phyloP scores from a whole-genome alignment of 2,113 vertebrate genomes.

The Panthera tigris region DNA sequence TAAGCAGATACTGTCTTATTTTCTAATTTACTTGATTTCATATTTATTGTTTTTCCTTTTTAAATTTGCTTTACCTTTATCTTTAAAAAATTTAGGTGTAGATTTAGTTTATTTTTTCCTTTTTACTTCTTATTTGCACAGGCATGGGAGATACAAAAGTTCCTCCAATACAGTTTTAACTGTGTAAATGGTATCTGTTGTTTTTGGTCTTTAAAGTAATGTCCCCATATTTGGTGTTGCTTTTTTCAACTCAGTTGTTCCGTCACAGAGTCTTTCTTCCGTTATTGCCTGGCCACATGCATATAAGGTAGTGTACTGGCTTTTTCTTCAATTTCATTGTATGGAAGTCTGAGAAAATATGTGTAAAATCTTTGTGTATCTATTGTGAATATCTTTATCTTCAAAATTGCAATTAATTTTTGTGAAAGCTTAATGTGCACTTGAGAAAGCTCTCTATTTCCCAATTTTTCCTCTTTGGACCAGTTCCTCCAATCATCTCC shows the following conservation, averaged over 20 bases:
- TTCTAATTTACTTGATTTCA: not conserved
- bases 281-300: not conserved
- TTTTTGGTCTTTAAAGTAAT: not conserved
- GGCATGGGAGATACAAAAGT: not conserved
- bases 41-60: not conserved
- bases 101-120: not conserved
- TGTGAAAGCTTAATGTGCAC: not conserved
- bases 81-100: not conserved
- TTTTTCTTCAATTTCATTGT: not conserved
- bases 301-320: no score
- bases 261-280: not conserved
- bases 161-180: not conserved
- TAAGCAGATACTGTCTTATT: not conserved
- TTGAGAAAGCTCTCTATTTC: not conserved
- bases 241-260: not conserved
- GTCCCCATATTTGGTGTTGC: not conserved
- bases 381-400: conserved; percentile 20
- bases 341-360: not conserved
- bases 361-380: not conserved
- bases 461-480: not conserved
- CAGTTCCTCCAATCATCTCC: not conserved
- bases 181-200: not conserved
- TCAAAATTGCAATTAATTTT: conserved; percentile 34
- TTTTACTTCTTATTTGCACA: conserved; percentile 15
- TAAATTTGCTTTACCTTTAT: not conserved